Evolutionary conservation across 2,797 vertebrate species (phyloP).

Genomic region (Pangasius sanitwongsei): DNA sequence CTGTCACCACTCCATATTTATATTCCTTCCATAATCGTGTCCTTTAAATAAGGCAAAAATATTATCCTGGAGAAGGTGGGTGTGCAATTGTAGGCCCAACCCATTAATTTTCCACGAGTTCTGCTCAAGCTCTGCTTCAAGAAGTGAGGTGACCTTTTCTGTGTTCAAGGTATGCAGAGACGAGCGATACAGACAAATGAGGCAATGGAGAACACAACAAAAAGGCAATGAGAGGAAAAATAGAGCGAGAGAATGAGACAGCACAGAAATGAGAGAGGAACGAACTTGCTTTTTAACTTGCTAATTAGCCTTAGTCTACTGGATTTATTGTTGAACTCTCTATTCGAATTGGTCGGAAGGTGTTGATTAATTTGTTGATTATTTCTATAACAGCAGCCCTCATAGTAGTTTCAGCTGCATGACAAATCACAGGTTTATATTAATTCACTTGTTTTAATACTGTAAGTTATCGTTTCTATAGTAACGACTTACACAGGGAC

Average conservation of each 20-base stretch:
- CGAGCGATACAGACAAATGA: conserved; percentile 74
- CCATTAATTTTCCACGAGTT: conserved; percentile 80
- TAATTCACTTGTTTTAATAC: neutral
- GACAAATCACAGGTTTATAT: neutral
- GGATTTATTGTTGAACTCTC: neutral
- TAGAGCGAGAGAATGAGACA: neutral
- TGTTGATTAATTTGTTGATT: neutral
- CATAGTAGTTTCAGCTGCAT: neutral
- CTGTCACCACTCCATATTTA: conserved; percentile 50
- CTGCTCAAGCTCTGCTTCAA: conserved; percentile 66
- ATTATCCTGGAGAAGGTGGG: conserved; percentile 64
- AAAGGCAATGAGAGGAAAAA: conserved; percentile 28
- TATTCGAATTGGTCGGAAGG: neutral
- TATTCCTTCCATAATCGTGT: conserved; percentile 61
- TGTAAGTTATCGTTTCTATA: neutral
- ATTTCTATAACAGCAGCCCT: neutral
- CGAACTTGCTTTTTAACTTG: neutral
- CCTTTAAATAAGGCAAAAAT: conserved; percentile 66
- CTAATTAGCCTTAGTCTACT: neutral
- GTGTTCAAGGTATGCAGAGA: conserved; percentile 70
- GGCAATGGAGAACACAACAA: conserved; percentile 64
- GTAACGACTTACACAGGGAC: neutral
- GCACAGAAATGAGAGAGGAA: neutral
- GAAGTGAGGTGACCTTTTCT: conserved; percentile 77
- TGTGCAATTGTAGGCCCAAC: conserved; percentile 68